Base-by-base conservation (phyloP, 1,140 invertebrate genomes). In the Oreohelix idahoensis region DNA sequence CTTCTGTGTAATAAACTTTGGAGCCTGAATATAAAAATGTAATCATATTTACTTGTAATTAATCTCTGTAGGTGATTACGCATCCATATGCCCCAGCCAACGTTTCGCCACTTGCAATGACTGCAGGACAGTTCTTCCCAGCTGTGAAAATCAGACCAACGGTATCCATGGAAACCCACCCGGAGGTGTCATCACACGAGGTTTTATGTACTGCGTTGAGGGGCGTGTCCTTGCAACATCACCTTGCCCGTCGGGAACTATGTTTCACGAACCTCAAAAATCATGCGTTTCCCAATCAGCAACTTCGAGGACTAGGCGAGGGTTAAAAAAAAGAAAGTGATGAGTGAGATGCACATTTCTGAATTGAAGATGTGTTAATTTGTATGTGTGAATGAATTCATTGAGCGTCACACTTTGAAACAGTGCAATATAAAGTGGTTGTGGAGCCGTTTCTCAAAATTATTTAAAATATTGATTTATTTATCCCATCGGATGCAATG, bases 131-230 rank as follows among this genome's bases (percentile, higher is more conserved):
- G 53, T 36, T 32, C 42, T 81, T 13, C 83, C 83, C 66, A 84
- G 39, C 73, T 84, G 83, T 49, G 49, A 73, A 20, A 42, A 80
- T 11, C 17, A 66, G 45, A 4, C 51, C 32, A 74, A 84, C 74
- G 83, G 83, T n/a, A 84, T 84, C 45, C 83, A 84, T 49, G 71
- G 78, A 35, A 38, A 81, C 79, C 83, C 79, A 0, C 83, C 83
- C 4, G 79, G 83, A 0, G 26, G 70, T 1, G 70, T n/a, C 0
- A 15, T 81, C 23, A 70, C 83, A 45, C 38, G n/a, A 17, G 79
- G 78, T 58, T 84, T 84, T 74, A 70, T 84, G 42, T 84, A 84
- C 63, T 84, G 83, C 58, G 71, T 84, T 13, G 83, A 84, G 53
- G 78, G 79, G 49, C 66, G 83, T 23, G 71, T 79, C 39, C 29